Evolutionary conservation across 2,797 vertebrate genomes (phyloP), one percentile per base, ranked within the genome.

Genomic region (Acropternis orthonyx): DNA sequence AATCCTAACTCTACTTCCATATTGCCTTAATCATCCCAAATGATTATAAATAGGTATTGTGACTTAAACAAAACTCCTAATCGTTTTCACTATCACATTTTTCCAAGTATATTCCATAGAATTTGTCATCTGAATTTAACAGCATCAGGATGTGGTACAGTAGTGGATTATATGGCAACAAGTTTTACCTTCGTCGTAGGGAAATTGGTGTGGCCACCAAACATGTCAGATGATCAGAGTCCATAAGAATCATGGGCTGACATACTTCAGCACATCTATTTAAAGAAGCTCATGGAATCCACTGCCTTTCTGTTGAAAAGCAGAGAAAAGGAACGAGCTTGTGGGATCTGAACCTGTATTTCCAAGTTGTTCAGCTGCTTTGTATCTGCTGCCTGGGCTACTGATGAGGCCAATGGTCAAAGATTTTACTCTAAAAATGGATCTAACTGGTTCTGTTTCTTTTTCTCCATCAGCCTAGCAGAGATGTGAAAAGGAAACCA

Each of bases 401-500:
- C 48, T 16, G 20, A 67, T 78, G 76, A 51, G 82, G 75, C 75
- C 46, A 73, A 13, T 5, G 17, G 76, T 73, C 92, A 71, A 89
- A 94, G 72, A 84, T 92, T 92, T 80, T 85, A 24, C 63, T 52
- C 76, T 62, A 81, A 84, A 89, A 68, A 63, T 39, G 37, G 36
- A 82, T 83, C 61, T 86, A 36, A 67, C 78, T 27, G 17, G 30
- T 74, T 83, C 20, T 18, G 72, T 77, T 91, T 66, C 78, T 65
- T 91, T 68, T 62, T 52, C 65, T 76, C 32, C 75, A 82, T 62
- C 78, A 82, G 48, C 37, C 63, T 73, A 92, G 85, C 28, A 80
- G 80, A 66, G 78, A 55, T 41, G 62, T 58, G 86, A 80, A 26
- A 51, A 95, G 95, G 90, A 92, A 93, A 89, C 67, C 91, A 78